phyloP scores from a whole-genome alignment of 2,113 vertebrate genomes.

The Tretioscincus oriximinensis region DNA sequence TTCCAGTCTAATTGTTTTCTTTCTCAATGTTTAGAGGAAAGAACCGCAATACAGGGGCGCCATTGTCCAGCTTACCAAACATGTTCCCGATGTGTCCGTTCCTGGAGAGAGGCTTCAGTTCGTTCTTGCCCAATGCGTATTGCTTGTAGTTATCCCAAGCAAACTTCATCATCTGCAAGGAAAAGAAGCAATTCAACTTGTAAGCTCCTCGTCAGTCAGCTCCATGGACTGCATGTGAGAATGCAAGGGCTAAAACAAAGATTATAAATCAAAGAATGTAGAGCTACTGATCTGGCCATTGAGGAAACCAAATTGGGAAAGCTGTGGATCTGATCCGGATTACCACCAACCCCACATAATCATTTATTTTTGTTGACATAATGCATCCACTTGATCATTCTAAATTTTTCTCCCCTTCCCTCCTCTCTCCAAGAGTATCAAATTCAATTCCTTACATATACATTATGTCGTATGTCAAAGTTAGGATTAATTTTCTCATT shows the following conservation, averaged over 20 bases:
- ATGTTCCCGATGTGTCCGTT: conserved; percentile 93
- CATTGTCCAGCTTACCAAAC: conserved; percentile 86
- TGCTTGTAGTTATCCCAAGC: conserved; percentile 95
- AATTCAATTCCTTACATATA: no score
- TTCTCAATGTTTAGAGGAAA: neutral
- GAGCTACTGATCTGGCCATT: neutral
- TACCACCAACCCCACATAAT: neutral
- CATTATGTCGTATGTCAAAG: no score
- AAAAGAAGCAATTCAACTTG: fast-evolving
- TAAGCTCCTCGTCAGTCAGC: neutral
- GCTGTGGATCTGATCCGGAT: neutral
- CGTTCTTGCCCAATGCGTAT: conserved; percentile 92
- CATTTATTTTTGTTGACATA: neutral
- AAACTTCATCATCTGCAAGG: conserved; percentile 95
- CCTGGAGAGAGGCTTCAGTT: conserved; percentile 88
- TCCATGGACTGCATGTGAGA: neutral
- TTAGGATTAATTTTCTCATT: no score
- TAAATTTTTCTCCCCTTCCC: no score
- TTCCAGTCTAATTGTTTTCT: neutral
- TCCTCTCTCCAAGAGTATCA: no score
- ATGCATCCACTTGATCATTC: no score
- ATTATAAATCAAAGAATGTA: neutral
- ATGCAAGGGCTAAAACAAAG: neutral
- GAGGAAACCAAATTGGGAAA: no score
- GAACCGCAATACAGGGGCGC: neutral